A percentile compares a stretch with the other conserved stretches of the same genome.
These are phyloP conservation scores for Hipposideros larvatus DNA, from an alignment of 2,797 vertebrate genomes.

Conservation along the genomic window DNA sequence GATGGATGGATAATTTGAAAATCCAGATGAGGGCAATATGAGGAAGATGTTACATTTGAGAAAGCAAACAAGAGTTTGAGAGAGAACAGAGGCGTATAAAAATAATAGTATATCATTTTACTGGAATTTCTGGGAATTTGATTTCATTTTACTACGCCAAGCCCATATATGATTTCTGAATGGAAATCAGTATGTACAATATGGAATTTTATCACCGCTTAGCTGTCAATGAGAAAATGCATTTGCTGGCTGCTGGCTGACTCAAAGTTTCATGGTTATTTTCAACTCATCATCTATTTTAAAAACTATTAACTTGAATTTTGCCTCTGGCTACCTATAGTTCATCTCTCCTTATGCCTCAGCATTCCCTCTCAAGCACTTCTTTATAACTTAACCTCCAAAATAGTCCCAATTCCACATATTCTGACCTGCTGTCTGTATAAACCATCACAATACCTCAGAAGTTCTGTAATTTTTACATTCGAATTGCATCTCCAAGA, in stretches of 20 bases:
- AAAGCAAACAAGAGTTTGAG: background rate
- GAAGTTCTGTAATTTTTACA: background rate
- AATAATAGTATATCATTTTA: slow-evolving; percentile 7
- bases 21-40: background rate
- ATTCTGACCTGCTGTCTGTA: background rate
- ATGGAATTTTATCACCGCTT: slow-evolving; percentile 17
- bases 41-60: background rate
- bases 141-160: slow-evolving; percentile 53
- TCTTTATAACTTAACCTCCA: slow-evolving; percentile 34
- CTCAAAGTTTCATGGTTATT: slow-evolving; percentile 66
- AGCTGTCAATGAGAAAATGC: slow-evolving; percentile 64
- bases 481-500: background rate
- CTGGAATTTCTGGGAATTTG: slow-evolving; percentile 46
- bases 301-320: slow-evolving; percentile 56
- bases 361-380: background rate
- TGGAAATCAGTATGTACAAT: background rate
- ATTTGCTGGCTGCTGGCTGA: slow-evolving; percentile 47
- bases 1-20: background rate
- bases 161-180: background rate
- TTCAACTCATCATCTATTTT: slow-evolving; percentile 72
- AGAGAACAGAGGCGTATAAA: background rate
- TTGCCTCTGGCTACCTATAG: slow-evolving; percentile 22
- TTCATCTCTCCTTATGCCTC: slow-evolving; percentile 44
- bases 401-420: slow-evolving; percentile 40
- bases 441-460: slow-evolving; percentile 27